phyloP scores from a whole-genome alignment of 2,888 invertebrate species.

The Mesorhabditis belari region DNA sequence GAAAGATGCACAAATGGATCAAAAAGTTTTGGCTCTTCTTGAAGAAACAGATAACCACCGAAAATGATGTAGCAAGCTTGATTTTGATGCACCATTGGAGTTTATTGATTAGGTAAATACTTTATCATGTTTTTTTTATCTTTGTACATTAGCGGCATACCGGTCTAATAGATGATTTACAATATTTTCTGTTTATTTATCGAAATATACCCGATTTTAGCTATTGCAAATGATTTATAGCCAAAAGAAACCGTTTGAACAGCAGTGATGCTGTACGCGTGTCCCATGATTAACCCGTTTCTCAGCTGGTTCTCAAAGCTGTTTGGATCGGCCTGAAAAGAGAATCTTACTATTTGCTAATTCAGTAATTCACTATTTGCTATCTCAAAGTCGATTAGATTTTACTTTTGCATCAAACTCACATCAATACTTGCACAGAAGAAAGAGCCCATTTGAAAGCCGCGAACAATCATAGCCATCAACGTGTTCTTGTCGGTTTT shows the following conservation, averaged over 20 bases:
- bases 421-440: constrained; percentile 89
- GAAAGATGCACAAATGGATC: too few species aligned
- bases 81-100: too few species aligned
- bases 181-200: too few species aligned
- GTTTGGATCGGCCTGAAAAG: constrained; percentile 16
- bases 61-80: constrained; percentile 13
- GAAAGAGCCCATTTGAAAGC: constrained; percentile 78
- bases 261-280: constrained; percentile 84
- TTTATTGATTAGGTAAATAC: too few species aligned
- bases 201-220: too few species aligned
- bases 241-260: constrained; percentile 8
- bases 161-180: too few species aligned
- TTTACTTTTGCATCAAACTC: not conserved
- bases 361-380: not conserved
- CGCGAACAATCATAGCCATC: constrained; percentile 79
- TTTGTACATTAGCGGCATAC: too few species aligned
- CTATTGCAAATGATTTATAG: constrained; percentile 2
- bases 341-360: too few species aligned
- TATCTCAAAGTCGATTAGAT: not conserved
- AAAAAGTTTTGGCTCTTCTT: too few species aligned
- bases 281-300: constrained; percentile 78
- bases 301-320: constrained; percentile 40
- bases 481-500: constrained; percentile 13
- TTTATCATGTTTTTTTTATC: too few species aligned
- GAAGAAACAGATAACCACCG: too few species aligned